A percentile compares a stretch with the other conserved stretches of the same genome.
These are phyloP conservation scores for Noctua fimbriata DNA, from an alignment of 2,888 invertebrate genomes.

Conservation along the genomic window DNA sequence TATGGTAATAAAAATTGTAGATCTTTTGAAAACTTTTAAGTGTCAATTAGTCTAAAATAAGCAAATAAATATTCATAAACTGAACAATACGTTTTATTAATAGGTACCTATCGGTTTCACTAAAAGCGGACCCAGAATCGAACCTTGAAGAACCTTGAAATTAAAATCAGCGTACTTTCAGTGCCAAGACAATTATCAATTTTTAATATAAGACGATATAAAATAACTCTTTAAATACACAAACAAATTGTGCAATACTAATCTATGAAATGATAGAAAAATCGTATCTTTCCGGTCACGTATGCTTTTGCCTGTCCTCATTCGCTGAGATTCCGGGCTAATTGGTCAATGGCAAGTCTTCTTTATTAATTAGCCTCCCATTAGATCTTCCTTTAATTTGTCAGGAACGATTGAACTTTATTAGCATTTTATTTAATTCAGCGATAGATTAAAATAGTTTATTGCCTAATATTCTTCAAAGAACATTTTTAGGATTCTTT, in stretches of 20 bases:
- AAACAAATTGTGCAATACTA: constrained; percentile 21
- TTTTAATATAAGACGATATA: not conserved
- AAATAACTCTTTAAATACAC: not conserved
- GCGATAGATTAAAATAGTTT: not conserved
- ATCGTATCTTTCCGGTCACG: constrained; percentile 46
- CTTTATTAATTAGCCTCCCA: constrained; percentile 38
- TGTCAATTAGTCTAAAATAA: not conserved
- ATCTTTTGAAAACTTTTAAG: not conserved
- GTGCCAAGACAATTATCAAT: not conserved
- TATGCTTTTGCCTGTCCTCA: constrained; percentile 21
- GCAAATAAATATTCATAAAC: not conserved
- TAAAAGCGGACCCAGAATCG: not conserved
- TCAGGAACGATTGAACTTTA: constrained; percentile 33
- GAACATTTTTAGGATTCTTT: not conserved
- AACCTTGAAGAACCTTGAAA: constrained; percentile 1
- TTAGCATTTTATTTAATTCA: constrained; percentile 29
- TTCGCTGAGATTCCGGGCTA: constrained; percentile 28
- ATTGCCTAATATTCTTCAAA: not conserved
- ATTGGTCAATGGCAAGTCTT: constrained; percentile 41
- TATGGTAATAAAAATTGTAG: not conserved
- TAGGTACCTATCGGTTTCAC: not conserved
- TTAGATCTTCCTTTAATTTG: constrained; percentile 48
- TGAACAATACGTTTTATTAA: not conserved
- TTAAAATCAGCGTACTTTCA: not conserved
- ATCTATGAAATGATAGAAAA: constrained; percentile 25